These are phyloP conservation scores for Lampropteryx suffumata DNA, from an alignment of 2,888 invertebrate genomes.

Conservation along the genomic window DNA sequence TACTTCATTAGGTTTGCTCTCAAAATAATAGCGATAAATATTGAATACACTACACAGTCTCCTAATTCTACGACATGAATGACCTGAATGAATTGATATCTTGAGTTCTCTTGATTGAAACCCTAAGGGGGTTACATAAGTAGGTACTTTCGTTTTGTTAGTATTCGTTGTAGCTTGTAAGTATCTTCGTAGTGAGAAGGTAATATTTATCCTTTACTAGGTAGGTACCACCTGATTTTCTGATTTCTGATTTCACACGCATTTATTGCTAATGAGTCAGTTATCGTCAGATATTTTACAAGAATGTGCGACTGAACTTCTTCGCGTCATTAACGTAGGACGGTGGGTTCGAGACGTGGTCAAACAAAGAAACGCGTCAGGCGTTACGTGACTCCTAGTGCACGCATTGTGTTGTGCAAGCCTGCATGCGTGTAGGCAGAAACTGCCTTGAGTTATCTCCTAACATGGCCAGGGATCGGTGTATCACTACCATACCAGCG, in stretches of 20 bases:
- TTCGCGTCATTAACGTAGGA: constrained; percentile 16
- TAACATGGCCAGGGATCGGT: constrained; percentile 42
- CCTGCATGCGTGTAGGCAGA: constrained; percentile 42
- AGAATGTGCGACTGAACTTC: constrained; percentile 12
- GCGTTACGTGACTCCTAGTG: constrained; percentile 36
- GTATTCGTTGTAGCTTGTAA: no score
- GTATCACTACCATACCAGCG: constrained; percentile 41
- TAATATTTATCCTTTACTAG: no score
- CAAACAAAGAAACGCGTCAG: constrained; percentile 35
- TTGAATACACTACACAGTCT: constrained; percentile 28
- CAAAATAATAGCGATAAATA: constrained; percentile 34
- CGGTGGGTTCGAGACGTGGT: constrained; percentile 24
- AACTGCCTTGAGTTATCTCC: constrained; percentile 49
- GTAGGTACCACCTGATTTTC: constrained; percentile 22
- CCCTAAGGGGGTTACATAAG: constrained; percentile 68
- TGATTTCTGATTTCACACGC: constrained; percentile 40
- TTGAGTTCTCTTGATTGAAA: constrained; percentile 65
- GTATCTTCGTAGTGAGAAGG: no score
- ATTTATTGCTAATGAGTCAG: constrained; percentile 20
- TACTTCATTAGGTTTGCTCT: no score
- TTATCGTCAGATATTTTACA: constrained; percentile 12
- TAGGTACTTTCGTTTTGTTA: no score
- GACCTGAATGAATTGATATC: constrained; percentile 50
- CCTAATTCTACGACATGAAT: constrained; percentile 44
- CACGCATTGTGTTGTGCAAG: constrained; percentile 41